Base-by-base conservation (phyloP, 2,888 invertebrate species). In the Lydus trimaculatus region DNA sequence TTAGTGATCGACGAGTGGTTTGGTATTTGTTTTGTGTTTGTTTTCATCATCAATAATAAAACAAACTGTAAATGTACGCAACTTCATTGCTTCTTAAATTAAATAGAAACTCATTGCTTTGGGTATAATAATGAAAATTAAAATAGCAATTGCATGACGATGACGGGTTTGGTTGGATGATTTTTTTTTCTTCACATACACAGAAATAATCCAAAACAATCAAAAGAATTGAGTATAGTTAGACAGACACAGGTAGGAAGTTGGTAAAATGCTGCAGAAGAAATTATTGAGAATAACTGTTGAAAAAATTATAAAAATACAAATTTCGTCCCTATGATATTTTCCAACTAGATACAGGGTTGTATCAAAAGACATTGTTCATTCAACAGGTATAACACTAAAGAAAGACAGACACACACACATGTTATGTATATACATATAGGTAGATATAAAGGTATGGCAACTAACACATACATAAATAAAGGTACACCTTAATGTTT, bases 401-500 rank as follows among this genome's bases (percentile, higher is more conserved):
- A 20, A 48, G n/a, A 0, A 1, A 17, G 20, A 39, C 39, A 52
- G 13, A 56, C 56, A 25, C 25, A 15, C 15, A 23, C 25, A 5
- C 13, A 23, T 36, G 11, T 43, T 3, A 5, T 43, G 8, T 43
- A 5, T 8, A 43, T 33, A 33, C 9, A 33, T 33, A 17, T 17
- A 17, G 7, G 7, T 17, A 43, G 7, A 17, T 17, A 43, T 17
- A 43, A 43, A 43, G 43, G 43, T 43, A 43, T n/a, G 17, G 17
- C 43, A n/a, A n/a, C n/a, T n/a, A n/a, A 43, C 43, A 17, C 56
- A 56, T 25, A 56, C 56, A 56, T 25, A 23, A 3, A 25, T 56
- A 15, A 56, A 56, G 25, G 25, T 25, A 56, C 25, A 56, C 56
- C 70, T 73, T 64, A 70, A 62, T 71, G 67, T 77, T 80, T 79